phyloP scores from a whole-genome alignment of 1,140 invertebrate species.

The Papilio glaucus region DNA sequence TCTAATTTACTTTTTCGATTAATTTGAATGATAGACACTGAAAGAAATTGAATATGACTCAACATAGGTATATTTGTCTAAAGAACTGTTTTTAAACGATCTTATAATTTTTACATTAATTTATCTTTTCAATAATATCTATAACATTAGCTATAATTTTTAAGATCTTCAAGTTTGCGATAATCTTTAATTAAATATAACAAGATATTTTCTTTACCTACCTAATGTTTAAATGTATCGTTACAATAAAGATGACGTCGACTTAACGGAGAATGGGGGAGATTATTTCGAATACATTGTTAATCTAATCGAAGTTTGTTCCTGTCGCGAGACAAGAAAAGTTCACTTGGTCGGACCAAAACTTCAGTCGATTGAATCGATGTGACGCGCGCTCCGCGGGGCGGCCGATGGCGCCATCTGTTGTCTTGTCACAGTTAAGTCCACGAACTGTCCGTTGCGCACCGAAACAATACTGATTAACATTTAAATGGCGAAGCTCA shows the following conservation, averaged over 20 bases:
- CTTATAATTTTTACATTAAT: conserved; percentile 74
- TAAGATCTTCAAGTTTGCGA: conserved; percentile 78
- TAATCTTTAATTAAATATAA: conserved; percentile 79
- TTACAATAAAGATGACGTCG: conserved; percentile 64
- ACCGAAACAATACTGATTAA: neutral
- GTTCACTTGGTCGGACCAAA: conserved; percentile 82
- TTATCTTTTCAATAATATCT: conserved; percentile 71
- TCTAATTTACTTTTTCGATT: conserved; percentile 69
- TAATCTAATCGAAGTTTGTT: conserved; percentile 75
- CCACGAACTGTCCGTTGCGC: neutral
- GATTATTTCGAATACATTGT: conserved; percentile 66
- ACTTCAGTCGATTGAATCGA: conserved; percentile 81
- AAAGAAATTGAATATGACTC: conserved; percentile 74
- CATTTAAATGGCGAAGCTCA: conserved; percentile 24
- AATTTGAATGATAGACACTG: conserved; percentile 67
- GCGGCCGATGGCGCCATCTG: neutral
- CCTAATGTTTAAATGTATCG: conserved; percentile 65
- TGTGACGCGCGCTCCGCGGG: conserved; percentile 47
- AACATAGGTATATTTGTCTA: conserved; percentile 83
- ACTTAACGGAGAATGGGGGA: conserved; percentile 69
- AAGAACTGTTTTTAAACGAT: conserved; percentile 79
- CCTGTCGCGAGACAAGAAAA: conserved; percentile 80
- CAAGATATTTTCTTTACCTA: conserved; percentile 79
- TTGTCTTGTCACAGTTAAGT: conserved; percentile 23
- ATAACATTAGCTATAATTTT: conserved; percentile 82